phyloP scores from a whole-genome alignment of 2,113 vertebrate species.

The Mesocricetus auratus region DNA sequence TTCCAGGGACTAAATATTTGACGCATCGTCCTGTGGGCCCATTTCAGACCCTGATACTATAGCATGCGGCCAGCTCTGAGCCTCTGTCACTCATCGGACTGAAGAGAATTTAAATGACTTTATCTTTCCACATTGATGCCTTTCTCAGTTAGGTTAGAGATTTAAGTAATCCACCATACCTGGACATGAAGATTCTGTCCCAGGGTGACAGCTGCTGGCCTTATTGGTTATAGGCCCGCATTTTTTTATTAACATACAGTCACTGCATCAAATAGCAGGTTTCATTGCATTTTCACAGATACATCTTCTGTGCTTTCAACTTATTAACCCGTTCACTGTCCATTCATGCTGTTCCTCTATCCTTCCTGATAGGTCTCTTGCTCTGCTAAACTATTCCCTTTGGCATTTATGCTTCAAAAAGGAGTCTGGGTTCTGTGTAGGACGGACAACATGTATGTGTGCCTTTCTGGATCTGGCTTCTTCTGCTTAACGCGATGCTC shows the following conservation, averaged over 20 bases:
- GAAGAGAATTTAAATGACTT: not conserved
- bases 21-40: not conserved
- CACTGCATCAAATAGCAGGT: not conserved
- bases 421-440: not conserved
- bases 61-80: not conserved
- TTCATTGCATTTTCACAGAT: not conserved
- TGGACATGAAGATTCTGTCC: not conserved
- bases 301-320: not conserved
- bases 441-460: not conserved
- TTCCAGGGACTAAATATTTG: not conserved
- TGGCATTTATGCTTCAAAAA: not conserved
- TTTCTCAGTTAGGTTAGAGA: not conserved
- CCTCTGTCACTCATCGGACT: not conserved
- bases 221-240: not conserved
- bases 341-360: too few species aligned
- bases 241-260: not conserved
- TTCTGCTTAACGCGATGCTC: not conserved
- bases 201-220: rapidly evolving
- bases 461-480: not conserved
- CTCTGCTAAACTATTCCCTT: not conserved
- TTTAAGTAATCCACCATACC: not conserved
- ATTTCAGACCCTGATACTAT: not conserved
- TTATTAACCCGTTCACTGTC: not conserved
- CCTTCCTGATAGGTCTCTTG: not conserved
- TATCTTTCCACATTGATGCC: not conserved